These are phyloP conservation scores for Ptiloglossa arizonensis DNA, from an alignment of 1,140 invertebrate species.

Conservation along the genomic window DNA sequence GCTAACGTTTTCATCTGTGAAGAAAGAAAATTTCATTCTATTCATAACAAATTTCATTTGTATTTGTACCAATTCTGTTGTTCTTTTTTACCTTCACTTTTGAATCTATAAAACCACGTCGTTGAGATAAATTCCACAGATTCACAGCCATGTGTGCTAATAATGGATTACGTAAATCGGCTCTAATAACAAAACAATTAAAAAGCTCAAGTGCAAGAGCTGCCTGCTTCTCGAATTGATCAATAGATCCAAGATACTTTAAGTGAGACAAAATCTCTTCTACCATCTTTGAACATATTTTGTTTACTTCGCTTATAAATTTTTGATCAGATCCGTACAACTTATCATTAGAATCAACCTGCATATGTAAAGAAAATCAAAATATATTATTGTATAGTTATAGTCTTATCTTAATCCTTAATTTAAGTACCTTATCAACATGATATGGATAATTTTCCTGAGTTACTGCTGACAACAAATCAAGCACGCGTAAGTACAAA, in stretches of 20 bases:
- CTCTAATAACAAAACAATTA: constrained; percentile 86
- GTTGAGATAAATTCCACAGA: constrained; percentile 90
- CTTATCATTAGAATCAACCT: constrained; percentile 96
- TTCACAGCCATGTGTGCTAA: constrained; percentile 87
- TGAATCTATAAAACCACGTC: constrained; percentile 82
- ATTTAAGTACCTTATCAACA: constrained; percentile 86
- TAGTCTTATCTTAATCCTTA: not conserved
- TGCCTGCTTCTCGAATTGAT: constrained; percentile 86
- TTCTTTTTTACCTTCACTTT: constrained; percentile 78
- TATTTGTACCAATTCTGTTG: not conserved
- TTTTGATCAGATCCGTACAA: constrained; percentile 95
- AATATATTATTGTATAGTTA: constrained; percentile 25
- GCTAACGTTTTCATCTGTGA: constrained; percentile 70
- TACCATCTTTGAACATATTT: constrained; percentile 89
- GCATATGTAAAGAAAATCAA: constrained; percentile 68
- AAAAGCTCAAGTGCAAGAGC: constrained; percentile 88
- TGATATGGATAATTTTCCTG: constrained; percentile 92
- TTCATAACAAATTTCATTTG: not conserved
- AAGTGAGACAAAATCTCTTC: constrained; percentile 90
- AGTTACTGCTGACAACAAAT: constrained; percentile 87
- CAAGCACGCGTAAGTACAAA: constrained; percentile 88
- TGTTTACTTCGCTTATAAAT: constrained; percentile 91
- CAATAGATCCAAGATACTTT: constrained; percentile 84
- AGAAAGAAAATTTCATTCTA: constrained; percentile 15
- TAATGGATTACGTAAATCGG: constrained; percentile 84